Conservation (phyloP, 2,797 vertebrate species). For the Lerista edwardsae region DNA sequence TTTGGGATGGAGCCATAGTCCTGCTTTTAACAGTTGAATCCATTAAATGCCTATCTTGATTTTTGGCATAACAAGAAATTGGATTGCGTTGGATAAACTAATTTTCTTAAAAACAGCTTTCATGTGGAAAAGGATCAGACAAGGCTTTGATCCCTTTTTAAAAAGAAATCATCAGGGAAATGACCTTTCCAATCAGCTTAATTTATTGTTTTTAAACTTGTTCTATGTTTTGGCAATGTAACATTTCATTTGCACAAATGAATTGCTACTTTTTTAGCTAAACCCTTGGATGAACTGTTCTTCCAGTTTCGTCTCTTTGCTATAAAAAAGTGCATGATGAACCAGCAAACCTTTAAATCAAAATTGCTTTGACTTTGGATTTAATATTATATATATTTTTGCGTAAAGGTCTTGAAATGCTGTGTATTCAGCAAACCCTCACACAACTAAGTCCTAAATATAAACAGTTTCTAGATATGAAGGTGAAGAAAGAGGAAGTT, state of each 20-base stretch:
- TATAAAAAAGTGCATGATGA: not conserved
- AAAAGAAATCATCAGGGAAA: conserved; percentile 15
- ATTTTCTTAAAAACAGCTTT: not conserved
- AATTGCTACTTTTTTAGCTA: not conserved
- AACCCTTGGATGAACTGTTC: no score
- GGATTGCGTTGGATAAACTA: not conserved
- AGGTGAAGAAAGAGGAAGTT: no score
- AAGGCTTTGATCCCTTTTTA: conserved; percentile 54
- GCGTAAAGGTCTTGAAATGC: no score
- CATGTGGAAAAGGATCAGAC: conserved; percentile 28
- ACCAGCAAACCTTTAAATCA: no score
- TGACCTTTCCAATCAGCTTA: conserved; percentile 27
- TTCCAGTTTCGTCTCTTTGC: not conserved
- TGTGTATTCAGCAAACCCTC: no score
- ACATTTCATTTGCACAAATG: conserved; percentile 22
- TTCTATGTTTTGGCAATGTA: conserved; percentile 27
- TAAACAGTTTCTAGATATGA: no score
- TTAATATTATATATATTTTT: no score
- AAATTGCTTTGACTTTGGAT: no score
- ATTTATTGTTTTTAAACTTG: conserved; percentile 35
- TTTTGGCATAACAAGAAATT: not conserved
- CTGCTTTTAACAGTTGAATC: no score
- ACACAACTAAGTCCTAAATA: no score
- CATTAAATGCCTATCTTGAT: not conserved
- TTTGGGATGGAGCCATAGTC: not conserved